Conservation (phyloP, 2,797 vertebrate genomes). For the Poeciliopsis turneri region DNA sequence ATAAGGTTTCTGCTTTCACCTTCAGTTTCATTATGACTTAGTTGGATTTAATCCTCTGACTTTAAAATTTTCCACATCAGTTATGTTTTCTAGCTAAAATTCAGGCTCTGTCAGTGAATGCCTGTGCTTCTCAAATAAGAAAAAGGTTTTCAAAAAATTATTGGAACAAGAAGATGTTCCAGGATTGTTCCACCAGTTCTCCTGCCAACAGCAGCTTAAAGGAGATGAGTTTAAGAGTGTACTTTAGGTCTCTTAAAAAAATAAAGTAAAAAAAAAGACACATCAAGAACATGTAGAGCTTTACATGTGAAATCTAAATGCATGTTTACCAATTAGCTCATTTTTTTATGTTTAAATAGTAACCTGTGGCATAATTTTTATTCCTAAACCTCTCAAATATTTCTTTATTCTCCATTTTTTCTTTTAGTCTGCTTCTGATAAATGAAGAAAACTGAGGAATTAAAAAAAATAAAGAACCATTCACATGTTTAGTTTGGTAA, state of each 20-base stretch:
- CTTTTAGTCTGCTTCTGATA: constrained; percentile 4
- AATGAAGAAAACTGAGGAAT: neutral
- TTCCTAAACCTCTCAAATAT: neutral
- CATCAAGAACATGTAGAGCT: neutral
- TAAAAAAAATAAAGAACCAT: neutral
- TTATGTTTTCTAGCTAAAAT: neutral
- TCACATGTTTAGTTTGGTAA: constrained; percentile 1
- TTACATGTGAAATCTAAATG: neutral
- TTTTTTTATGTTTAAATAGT: neutral
- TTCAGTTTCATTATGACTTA: constrained; percentile 12
- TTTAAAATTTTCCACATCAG: neutral
- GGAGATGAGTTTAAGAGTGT: neutral
- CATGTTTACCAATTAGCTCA: neutral
- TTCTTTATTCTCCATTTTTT: neutral
- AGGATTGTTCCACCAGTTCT: neutral
- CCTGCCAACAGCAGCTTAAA: neutral
- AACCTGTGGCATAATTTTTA: neutral
- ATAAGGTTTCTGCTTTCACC: neutral
- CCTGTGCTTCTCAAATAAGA: neutral
- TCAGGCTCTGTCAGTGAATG: neutral
- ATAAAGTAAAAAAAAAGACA: neutral
- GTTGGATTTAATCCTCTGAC: neutral
- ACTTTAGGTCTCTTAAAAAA: neutral
- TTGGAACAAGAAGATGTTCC: neutral
- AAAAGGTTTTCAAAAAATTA: neutral